A percentile compares a stretch with the other conserved stretches of the same genome.
These are phyloP conservation scores for Apodemus sylvaticus DNA, from an alignment of 2,113 vertebrate genomes.

Conservation along the genomic window DNA sequence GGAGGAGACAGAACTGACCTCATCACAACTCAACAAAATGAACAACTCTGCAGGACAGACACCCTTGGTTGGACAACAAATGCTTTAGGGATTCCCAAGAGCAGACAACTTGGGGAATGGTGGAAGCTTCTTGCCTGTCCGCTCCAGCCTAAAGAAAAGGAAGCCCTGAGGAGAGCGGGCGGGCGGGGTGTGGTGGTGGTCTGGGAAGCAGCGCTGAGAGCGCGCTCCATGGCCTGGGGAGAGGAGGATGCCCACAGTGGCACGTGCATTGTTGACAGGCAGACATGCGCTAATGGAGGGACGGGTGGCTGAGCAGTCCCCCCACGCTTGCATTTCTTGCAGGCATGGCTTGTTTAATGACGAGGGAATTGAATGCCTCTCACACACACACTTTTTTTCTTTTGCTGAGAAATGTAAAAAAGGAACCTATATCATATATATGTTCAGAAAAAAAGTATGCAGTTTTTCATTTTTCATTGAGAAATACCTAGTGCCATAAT, in stretches of 20 bases:
- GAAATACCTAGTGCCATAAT: slow-evolving; percentile 61
- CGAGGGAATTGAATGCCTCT: slow-evolving; percentile 69
- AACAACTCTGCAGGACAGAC: slow-evolving; percentile 53
- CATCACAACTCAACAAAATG: slow-evolving; percentile 43
- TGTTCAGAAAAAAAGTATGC: slow-evolving; percentile 40
- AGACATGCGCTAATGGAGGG: slow-evolving; percentile 72
- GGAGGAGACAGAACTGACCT: slow-evolving; percentile 44
- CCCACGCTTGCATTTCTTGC: slow-evolving; percentile 62
- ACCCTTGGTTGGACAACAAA: slow-evolving; percentile 49
- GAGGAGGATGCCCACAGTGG: slow-evolving; percentile 69
- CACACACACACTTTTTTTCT: background rate
- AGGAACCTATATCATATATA: slow-evolving; percentile 32
- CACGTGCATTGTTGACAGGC: slow-evolving; percentile 78
- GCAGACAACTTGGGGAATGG: slow-evolving; percentile 62
- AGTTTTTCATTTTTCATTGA: slow-evolving; percentile 21
- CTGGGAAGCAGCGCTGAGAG: background rate
- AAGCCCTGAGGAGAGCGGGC: background rate
- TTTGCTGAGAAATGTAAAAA: slow-evolving; percentile 62
- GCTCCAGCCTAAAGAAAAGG: background rate
- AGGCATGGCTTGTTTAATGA: slow-evolving; percentile 61
- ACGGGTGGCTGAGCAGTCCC: slow-evolving; percentile 68
- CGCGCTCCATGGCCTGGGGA: slow-evolving; percentile 45
- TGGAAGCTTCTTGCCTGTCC: slow-evolving; percentile 50
- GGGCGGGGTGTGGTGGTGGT: background rate
- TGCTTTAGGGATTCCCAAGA: slow-evolving; percentile 63